Base-by-base conservation (phyloP, 2,797 vertebrate genomes). In the Hippocampus kuda region DNA sequence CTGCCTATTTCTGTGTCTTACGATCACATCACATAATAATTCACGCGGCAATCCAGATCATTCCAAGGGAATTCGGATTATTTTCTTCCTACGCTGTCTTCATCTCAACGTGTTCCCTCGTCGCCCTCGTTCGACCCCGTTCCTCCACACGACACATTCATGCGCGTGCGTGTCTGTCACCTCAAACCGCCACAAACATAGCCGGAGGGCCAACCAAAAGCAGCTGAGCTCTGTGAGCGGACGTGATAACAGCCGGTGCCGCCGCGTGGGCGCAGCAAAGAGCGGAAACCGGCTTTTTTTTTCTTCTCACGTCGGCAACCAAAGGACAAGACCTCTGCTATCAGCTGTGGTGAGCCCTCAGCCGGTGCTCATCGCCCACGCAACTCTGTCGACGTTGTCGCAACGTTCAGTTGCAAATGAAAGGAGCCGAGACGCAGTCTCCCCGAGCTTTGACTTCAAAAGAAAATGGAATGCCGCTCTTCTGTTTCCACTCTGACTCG, bases 221-320 rank as follows among this genome's bases (percentile, higher is more conserved):
- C 79, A 84, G 79, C 78, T 72, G 67, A 68, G 78, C 78, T 81
- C 79, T 81, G 80, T 46, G 79, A 79, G 77, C 69, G 8, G 48
- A 73, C 78, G 81, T 70, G 84, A 87, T 85, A 87, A 85, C 72
- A 85, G 78, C 81, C 76, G 76, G 48, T 81, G 81, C 75, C 75
- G 81, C 72, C 83, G 79, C 84, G 85, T 86, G 83, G 81, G 86
- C 81, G 84, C 82, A 78, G 85, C 82, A 81, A 59, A 56, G 81
- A 75, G 70, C 65, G 76, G 74, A 81, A 80, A 73, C 72, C 74
- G 71, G 49, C 70, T 59, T 27, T 38, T 38, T 38, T 38, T 8
- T 38, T 38, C 77, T 74, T 75, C 74, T 76, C 76, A 75, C 85
- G 75, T 76, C 79, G 75, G 27, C 76, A 51, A 34, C 44, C 57